These are phyloP conservation scores for Monopterus albus DNA, from an alignment of 2,113 vertebrate genomes.

Conservation along the genomic window DNA sequence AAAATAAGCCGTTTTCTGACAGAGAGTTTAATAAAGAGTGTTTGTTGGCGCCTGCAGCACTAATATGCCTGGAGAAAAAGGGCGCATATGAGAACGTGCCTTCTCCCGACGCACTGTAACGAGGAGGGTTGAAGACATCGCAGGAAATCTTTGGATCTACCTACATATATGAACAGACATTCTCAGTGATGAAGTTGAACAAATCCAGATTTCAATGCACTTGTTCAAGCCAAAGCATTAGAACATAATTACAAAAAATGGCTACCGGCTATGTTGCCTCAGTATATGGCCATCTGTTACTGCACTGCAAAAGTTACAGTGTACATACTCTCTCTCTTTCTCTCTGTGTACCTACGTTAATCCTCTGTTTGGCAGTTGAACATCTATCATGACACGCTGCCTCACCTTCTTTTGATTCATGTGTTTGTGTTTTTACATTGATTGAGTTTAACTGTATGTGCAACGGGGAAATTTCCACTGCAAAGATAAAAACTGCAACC, in stretches of 20 bases:
- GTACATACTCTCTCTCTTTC: neutral
- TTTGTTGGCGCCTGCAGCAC: too few relatives aligned
- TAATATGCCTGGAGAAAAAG: too few relatives aligned
- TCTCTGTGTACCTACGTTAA: neutral
- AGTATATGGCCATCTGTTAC: neutral
- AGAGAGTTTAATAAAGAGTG: too few relatives aligned
- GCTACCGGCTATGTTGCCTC: neutral
- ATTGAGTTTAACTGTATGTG: slow-evolving; percentile 12
- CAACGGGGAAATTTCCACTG: slow-evolving; percentile 8
- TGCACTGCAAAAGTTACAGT: neutral
- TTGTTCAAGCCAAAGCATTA: too few relatives aligned
- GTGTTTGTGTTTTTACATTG: neutral
- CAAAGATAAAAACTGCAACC: neutral
- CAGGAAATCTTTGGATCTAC: too few relatives aligned
- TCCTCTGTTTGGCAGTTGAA: slow-evolving; percentile 1
- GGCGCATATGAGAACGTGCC: too few relatives aligned
- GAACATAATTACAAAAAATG: neutral
- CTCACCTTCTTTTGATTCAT: slow-evolving; percentile 5
- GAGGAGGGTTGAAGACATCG: too few relatives aligned
- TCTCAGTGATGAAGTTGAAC: too few relatives aligned
- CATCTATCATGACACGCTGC: slow-evolving; percentile 18
- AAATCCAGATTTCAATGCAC: too few relatives aligned
- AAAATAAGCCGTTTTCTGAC: too few relatives aligned
- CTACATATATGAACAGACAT: too few relatives aligned
- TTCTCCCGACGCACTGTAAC: too few relatives aligned